phyloP scores from a whole-genome alignment of 2,888 invertebrate species.

The Tetrapedia diversipes region DNA sequence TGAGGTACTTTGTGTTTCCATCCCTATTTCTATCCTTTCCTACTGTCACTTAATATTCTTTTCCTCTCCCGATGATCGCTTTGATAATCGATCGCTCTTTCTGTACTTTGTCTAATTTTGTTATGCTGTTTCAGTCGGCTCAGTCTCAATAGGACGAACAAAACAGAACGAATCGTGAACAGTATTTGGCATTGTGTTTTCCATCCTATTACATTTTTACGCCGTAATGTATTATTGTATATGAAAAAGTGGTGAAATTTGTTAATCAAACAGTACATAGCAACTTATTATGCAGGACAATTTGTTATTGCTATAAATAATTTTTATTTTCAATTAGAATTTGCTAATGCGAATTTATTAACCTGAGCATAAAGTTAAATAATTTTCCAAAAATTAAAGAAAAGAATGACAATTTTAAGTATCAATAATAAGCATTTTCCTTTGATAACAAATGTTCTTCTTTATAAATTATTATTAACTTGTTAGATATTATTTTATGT shows the following conservation, averaged over 20 bases:
- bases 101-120: neutral
- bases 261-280: too few species aligned
- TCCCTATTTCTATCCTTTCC: slow-evolving; percentile 5
- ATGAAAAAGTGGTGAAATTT: too few species aligned
- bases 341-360: too few species aligned
- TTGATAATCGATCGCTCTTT: neutral
- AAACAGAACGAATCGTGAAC: neutral
- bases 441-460: too few species aligned
- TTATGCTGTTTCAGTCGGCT: neutral
- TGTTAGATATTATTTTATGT: too few species aligned
- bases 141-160: neutral
- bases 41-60: neutral
- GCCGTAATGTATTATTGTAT: neutral
- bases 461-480: too few species aligned
- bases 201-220: neutral
- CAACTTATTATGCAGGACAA: neutral
- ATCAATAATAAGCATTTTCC: too few species aligned
- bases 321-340: too few species aligned
- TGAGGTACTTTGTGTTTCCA: slow-evolving; percentile 23
- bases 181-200: neutral
- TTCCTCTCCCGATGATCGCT: neutral
- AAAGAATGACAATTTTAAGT: too few species aligned
- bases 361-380: too few species aligned
- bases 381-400: too few species aligned
- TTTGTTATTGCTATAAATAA: too few species aligned